These are phyloP conservation scores for Sakesphorus luctuosus DNA, from an alignment of 2,113 vertebrate species.

Conservation along the genomic window DNA sequence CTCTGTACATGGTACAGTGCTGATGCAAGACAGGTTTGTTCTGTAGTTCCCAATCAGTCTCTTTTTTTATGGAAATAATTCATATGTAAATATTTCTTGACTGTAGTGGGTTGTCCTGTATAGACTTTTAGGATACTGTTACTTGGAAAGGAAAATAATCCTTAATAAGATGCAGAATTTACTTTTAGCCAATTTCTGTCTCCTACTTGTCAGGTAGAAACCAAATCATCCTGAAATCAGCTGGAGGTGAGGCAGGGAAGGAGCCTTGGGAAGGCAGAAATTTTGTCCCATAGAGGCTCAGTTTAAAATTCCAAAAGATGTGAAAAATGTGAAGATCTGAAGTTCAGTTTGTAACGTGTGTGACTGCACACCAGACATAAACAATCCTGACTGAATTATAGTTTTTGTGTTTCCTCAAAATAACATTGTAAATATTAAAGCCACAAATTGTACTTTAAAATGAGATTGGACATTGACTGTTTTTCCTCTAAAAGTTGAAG, in stretches of 20 bases:
- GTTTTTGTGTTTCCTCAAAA: conserved; percentile 36
- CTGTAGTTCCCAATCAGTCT: not conserved
- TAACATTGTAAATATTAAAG: conserved; percentile 26
- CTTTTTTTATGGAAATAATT: conserved; percentile 18
- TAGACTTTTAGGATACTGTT: not conserved
- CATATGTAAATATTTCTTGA: not conserved
- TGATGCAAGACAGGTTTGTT: not conserved
- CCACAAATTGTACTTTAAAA: conserved; percentile 42
- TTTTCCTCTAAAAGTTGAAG: not conserved
- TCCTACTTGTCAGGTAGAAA: not conserved
- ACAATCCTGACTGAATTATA: not conserved
- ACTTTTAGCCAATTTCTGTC: not conserved
- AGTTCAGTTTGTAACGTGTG: conserved; percentile 41
- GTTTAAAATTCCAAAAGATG: conserved; percentile 6
- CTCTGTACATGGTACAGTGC: not conserved
- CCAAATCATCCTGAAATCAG: not conserved
- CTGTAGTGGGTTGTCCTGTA: not conserved
- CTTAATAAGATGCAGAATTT: not conserved
- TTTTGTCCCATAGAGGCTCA: not conserved
- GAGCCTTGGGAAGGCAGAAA: not conserved
- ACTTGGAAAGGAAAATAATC: conserved; percentile 6
- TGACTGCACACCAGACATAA: conserved; percentile 20
- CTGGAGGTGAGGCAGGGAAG: not conserved
- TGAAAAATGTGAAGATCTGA: not conserved
- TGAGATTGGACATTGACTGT: not conserved